Evolutionary conservation across 35 echinoderm and acorn worm genomes (phyloP).

Genomic region (Stichopus chloronotus): DNA sequence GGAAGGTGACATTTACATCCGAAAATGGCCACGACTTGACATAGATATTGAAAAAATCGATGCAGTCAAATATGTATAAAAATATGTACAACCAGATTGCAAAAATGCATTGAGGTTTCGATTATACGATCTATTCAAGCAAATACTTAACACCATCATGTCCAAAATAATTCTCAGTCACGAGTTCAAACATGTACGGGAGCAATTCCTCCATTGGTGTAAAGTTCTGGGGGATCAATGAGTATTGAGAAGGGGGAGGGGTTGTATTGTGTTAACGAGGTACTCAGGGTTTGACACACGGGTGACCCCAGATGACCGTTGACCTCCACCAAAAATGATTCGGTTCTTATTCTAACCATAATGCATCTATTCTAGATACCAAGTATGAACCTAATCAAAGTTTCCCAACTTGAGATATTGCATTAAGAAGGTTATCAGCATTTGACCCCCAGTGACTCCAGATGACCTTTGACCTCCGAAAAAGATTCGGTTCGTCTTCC

Average conservation of each 20-base stretch:
- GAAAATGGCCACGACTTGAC: too few relatives aligned
- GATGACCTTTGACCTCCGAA: too few relatives aligned
- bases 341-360: too few relatives aligned
- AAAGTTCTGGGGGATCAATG: not conserved
- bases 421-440: too few relatives aligned
- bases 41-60: constrained; percentile 1
- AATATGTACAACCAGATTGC: not conserved
- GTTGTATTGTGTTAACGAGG: not conserved
- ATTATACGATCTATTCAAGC: not conserved
- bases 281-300: not conserved
- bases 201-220: not conserved
- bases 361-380: too few relatives aligned
- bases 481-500: too few relatives aligned
- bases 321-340: too few relatives aligned
- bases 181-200: not conserved
- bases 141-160: constrained; percentile 5
- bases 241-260: not conserved
- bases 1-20: not conserved
- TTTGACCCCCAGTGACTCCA: too few relatives aligned
- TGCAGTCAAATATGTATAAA: constrained; percentile 3
- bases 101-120: too few relatives aligned
- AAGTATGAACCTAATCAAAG: too few relatives aligned
- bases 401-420: too few relatives aligned
- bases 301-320: too few relatives aligned
- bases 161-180: constrained; percentile 12